Base-by-base conservation (phyloP, 2,797 vertebrate genomes). In the Tauraco hartlaubi region DNA sequence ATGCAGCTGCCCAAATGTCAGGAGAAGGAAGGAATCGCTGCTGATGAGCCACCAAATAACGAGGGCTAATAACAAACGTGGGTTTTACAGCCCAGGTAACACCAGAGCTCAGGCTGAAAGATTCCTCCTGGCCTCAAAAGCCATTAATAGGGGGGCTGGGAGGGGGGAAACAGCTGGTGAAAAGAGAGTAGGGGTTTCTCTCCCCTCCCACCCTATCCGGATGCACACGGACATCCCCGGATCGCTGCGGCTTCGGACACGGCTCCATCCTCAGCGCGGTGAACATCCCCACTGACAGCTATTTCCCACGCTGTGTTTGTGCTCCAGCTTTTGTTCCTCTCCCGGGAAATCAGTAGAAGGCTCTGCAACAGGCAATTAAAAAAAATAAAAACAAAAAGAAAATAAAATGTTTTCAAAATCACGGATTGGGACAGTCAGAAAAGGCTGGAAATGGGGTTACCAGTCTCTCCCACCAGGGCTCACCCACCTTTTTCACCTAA, bases 291-390 rank as follows among this genome's bases (percentile, higher is more conserved):
- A 0, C 44, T 16, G 63, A 39, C 0, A 0, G 46, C 33, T 59
- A 68, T 88, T 91, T 94, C 78, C 91, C 68, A 7, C 4, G 18
- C 66, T 9, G 54, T 29, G 6, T 87, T 68, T 56, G 28, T 49
- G 75, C 73, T 84, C 48, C 81, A 52, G 67, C 56, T 88, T 64
- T 83, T 46, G 69, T 59, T 66, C 61, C 76, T 69, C 88, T 88
- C 85, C 68, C 6, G 46, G 91, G 88, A 95, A 93, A 94, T 93
- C 79, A 90, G 92, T 7, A 51, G 88, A 49, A 4, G 94, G 82
- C 54, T 77, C 85, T 56, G 82, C 78, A 90, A 85, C 54, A 82
- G 83, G 88, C 46, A n/a, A 43, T 63, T 28, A 7, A 15, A 28
- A 17, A 10, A 2, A 7, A 20, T 35, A 35, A 35, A 41, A 41